phyloP scores from a whole-genome alignment of 1,140 invertebrate genomes.

The Musca vetustissima region DNA sequence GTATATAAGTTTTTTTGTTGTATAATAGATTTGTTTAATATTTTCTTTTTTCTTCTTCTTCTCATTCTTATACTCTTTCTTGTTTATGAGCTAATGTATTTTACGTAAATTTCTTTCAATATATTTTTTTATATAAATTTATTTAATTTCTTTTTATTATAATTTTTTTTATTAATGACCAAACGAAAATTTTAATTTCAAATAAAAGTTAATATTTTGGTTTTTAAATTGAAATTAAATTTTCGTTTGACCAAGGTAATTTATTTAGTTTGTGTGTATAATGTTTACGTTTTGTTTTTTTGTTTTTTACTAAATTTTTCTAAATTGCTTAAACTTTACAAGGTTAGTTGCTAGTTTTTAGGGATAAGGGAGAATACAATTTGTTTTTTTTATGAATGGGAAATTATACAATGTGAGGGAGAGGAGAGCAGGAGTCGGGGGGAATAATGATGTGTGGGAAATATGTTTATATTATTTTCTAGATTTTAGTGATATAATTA shows the following conservation, averaged over 20 bases:
- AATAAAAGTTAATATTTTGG: no score
- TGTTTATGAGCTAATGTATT: slow-evolving; percentile 50
- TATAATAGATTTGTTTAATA: not conserved
- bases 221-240: no score
- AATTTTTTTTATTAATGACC: no score
- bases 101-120: slow-evolving; percentile 37
- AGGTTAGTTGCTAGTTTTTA: slow-evolving; percentile 7
- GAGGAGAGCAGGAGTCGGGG: no score
- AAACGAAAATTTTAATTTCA: no score
- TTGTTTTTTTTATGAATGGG: not conserved
- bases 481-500: slow-evolving; percentile 17
- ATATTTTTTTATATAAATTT: slow-evolving; percentile 1
- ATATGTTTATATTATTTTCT: slow-evolving; percentile 1
- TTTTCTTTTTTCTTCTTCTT: not conserved
- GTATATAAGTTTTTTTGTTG: not conserved
- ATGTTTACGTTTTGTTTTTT: not conserved
- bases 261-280: not conserved
- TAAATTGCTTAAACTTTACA: slow-evolving; percentile 27
- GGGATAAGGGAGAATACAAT: not conserved
- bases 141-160: no score
- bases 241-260: no score
- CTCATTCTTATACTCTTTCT: not conserved
- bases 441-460: not conserved
- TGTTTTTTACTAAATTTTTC: slow-evolving; percentile 14
- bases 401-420: not conserved